Evolutionary conservation across 2,888 invertebrate species (phyloP), one percentile per base, ranked within the genome.

Genomic region (Drosophila flavopinicola): DNA sequence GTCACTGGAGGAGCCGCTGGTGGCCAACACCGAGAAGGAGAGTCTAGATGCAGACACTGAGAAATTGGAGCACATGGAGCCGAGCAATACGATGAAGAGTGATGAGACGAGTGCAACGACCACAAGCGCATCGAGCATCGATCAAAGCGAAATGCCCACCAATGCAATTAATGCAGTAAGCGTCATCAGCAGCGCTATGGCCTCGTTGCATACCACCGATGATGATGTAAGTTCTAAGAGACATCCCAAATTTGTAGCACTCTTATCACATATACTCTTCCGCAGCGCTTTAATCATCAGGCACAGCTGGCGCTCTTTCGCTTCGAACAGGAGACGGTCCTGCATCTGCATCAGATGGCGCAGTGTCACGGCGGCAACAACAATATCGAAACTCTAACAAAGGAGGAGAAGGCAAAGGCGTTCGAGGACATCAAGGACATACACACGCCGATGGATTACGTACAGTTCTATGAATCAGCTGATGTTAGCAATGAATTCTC

Each of bases 141-240:
- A 83, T 45, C 82, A 69, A n/a, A 79, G 82, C 23, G 77, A 86
- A 15, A 74, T 83, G 53, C 78, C 82, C 23, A 85, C 71, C 44
- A 88, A 85, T 66, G 78, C 88, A 3, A 82, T 90, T 30, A 89
- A 91, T 83, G 90, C 90, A 7, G 90, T 91, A 0, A 89, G 90
- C 39, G 90, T 91, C 9, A 90, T 91, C 17, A 91, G 91, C 73
- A 91, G 91, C 61, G 90, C 90, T 24, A 90, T 91, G 89, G 90
- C 91, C 10, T 90, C 91, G 2, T 63, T 90, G 25, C 88, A 88
- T 37, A 90, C 88, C 20, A 87, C 89, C 23, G 90, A 91, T 17
- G 90, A 90, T 48, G 89, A 90, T 80, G 91, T 91, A 63, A 77
- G 85, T 77, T 11, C 4, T 27, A 6, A 9, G 23, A 6, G 15